These are phyloP conservation scores for Heliconius ismenius DNA, from an alignment of 2,888 invertebrate genomes.

Conservation along the genomic window DNA sequence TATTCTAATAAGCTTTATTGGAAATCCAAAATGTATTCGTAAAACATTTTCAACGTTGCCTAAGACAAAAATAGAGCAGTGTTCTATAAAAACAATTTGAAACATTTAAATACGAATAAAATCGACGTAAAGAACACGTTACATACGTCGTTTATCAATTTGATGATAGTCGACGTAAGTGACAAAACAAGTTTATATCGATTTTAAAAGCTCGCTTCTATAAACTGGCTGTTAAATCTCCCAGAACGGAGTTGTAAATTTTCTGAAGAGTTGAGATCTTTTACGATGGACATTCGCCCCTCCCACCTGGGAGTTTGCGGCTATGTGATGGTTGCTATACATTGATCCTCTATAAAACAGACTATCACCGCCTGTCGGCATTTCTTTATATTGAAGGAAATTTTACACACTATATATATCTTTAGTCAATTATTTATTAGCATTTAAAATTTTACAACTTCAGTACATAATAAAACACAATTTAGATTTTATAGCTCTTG, in stretches of 20 bases:
- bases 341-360: slow-evolving; percentile 69
- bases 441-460: slow-evolving; percentile 30
- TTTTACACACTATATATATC: slow-evolving; percentile 43
- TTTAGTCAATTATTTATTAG: slow-evolving; percentile 44
- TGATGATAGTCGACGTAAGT: slow-evolving; percentile 62
- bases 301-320: slow-evolving; percentile 75
- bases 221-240: slow-evolving; percentile 80
- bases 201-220: slow-evolving; percentile 76
- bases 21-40: neutral
- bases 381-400: slow-evolving; percentile 48
- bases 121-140: slow-evolving; percentile 27
- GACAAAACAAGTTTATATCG: slow-evolving; percentile 73
- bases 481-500: slow-evolving; percentile 33
- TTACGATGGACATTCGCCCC: slow-evolving; percentile 74
- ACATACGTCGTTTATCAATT: slow-evolving; percentile 56
- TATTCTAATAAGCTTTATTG: slow-evolving; percentile 7
- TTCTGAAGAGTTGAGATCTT: slow-evolving; percentile 67
- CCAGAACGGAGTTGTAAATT: slow-evolving; percentile 77
- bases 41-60: neutral
- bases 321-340: slow-evolving; percentile 58
- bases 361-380: slow-evolving; percentile 49
- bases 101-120: slow-evolving; percentile 34
- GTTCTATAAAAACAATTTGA: slow-evolving; percentile 9
- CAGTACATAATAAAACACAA: slow-evolving; percentile 35
- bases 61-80: slow-evolving; percentile 3